These are phyloP conservation scores for Aspidiotus rigidus DNA, from an alignment of 2,888 invertebrate species.

Conservation along the genomic window DNA sequence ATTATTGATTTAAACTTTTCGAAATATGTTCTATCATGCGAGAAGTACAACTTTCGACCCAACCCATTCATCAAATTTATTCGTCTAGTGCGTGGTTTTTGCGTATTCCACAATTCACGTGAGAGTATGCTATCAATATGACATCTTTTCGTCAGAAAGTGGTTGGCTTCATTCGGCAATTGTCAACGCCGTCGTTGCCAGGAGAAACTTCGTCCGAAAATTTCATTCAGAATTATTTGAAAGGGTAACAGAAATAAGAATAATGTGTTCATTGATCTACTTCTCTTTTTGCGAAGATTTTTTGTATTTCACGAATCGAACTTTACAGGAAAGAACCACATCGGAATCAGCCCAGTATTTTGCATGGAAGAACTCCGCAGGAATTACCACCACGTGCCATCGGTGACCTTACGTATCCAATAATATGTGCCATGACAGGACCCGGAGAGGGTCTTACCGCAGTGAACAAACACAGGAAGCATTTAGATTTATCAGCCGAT, in stretches of 20 bases:
- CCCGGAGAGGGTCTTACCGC: conserved; percentile 71
- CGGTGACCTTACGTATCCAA: conserved; percentile 49
- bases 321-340: conserved; percentile 43
- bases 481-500: conserved; percentile 47
- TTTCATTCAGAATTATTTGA: conserved; percentile 60
- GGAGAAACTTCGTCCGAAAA: conserved; percentile 47
- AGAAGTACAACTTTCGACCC: too few relatives aligned
- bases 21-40: too few relatives aligned
- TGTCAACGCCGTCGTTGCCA: conserved; percentile 51
- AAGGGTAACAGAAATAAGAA: conserved; percentile 47
- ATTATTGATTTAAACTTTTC: too few relatives aligned
- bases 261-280: background rate
- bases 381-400: conserved; percentile 58
- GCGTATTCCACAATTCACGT: too few relatives aligned
- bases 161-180: conserved; percentile 60
- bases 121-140: conserved; percentile 44
- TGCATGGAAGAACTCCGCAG: conserved; percentile 61
- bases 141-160: conserved; percentile 61
- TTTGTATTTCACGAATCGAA: background rate
- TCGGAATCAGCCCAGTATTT: conserved; percentile 51
- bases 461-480: conserved; percentile 57
- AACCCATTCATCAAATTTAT: too few relatives aligned
- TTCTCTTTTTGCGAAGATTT: background rate
- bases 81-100: too few relatives aligned
- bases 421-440: conserved; percentile 67